A percentile compares a stretch with the other conserved stretches of the same genome.
Evolutionary conservation across 53 echinoderm and acorn worm species (phyloP).

Genomic region (Mesocentrotus franciscanus): DNA sequence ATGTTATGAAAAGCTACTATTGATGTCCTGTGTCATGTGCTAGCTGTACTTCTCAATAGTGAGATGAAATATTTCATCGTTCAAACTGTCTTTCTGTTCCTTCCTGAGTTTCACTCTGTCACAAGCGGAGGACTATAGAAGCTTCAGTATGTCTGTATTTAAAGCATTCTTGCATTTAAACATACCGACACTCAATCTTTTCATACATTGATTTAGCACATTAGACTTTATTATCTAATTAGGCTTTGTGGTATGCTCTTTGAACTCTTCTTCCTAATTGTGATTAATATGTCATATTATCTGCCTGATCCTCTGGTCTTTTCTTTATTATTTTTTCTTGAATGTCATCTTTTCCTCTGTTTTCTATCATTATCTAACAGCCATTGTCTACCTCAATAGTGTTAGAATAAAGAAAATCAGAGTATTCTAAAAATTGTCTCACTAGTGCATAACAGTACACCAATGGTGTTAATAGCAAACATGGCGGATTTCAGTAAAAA

Average conservation of each 20-base stretch:
- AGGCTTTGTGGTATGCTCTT: too few species aligned
- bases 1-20: not conserved
- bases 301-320: not conserved
- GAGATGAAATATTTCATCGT: not conserved
- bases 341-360: not conserved
- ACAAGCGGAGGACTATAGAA: too few species aligned
- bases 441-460: too few species aligned
- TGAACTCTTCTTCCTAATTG: not conserved
- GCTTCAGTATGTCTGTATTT: too few species aligned
- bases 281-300: not conserved
- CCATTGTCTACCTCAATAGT: constrained; percentile 21
- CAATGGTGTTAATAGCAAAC: too few species aligned
- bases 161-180: not conserved
- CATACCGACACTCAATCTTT: not conserved
- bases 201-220: not conserved
- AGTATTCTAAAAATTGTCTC: not conserved
- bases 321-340: not conserved
- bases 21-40: not conserved
- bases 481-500: too few species aligned
- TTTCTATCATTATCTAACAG: not conserved
- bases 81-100: too few species aligned
- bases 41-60: not conserved
- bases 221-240: not conserved
- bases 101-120: too few species aligned
- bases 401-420: not conserved